Evolutionary conservation across 2,797 vertebrate genomes (phyloP), one percentile per base, ranked within the genome.

Genomic region (Microctenopoma lineatum): DNA sequence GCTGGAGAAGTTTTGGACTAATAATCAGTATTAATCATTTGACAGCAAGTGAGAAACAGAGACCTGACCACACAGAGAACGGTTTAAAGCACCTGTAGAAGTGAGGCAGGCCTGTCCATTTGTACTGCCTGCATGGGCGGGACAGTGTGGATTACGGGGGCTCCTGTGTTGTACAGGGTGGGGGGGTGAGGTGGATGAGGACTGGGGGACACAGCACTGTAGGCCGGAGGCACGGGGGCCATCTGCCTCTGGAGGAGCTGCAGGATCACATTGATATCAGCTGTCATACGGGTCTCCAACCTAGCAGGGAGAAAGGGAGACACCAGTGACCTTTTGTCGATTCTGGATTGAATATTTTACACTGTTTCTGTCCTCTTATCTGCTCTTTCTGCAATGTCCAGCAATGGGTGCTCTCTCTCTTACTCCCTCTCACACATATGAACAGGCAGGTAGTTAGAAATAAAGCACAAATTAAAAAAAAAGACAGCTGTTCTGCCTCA

Each of bases 241-340:
- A 95, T 91, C 89, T 97, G 96, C 78, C 95, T 95, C 88, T 97
- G 97, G 60, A 99, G 95, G 68, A 99, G 94, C 93, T 98, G 96
- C 53, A 99, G 94, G 89, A 99, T 97, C 86, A 94, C 92, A 16
- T 87, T 96, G 88, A 99, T 96, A 76, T 99, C 97, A 45, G 97
- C 94, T 0, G 95, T 96, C 96, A 99, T 94, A n/a, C 96, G 95
- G 61, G 95, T 96, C 92, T 99, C 98, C 92, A 99, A 79, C 81
- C 98, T 99, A 81, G 1, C 1, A 21, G 39, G 48, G 26, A 3
- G 0, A 16, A 59, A 60, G 25, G 47, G 11, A 62, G 0, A 66
- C 21, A 34, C 47, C 6, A 14, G 44, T 56, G 8, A 21, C 8
- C 44, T 4, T 51, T 52, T 47, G 59, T 62, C 4, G 34, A 51